Conservation (phyloP, 2,113 vertebrate species). For the Struthio camelus region DNA sequence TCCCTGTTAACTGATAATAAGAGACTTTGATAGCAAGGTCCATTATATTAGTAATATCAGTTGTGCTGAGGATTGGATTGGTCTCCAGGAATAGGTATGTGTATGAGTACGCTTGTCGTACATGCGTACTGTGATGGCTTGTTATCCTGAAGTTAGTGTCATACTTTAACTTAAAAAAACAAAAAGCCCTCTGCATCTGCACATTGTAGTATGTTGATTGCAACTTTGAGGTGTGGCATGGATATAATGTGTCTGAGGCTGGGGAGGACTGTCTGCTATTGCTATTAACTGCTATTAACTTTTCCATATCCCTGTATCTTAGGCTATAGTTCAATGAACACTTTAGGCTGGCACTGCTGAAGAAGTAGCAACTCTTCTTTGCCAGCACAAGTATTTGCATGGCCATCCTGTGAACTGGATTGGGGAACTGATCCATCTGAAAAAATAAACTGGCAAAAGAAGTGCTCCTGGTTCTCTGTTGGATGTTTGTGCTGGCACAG, state of each 20-base stretch:
- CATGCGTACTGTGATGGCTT: background rate
- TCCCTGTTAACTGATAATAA: background rate
- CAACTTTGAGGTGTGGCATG: background rate
- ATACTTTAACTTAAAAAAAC: background rate
- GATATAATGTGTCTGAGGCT: background rate
- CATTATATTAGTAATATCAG: background rate
- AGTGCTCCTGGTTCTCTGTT: constrained; percentile 53
- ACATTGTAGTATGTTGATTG: background rate
- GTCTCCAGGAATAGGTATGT: background rate
- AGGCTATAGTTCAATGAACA: background rate
- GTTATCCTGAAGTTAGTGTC: background rate
- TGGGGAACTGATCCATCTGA: constrained; percentile 56
- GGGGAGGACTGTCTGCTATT: background rate
- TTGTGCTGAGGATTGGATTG: background rate
- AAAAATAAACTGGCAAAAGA: constrained; percentile 55
- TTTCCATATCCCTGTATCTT: background rate
- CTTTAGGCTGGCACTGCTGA: background rate
- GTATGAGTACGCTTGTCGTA: background rate
- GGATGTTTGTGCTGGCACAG: constrained; percentile 66
- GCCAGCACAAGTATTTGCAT: constrained; percentile 59
- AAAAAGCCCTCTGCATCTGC: background rate
- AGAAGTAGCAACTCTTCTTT: background rate
- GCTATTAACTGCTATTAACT: background rate
- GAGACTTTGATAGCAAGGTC: background rate
- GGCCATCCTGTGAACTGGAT: constrained; percentile 57